Evolutionary conservation across 2,113 vertebrate genomes (phyloP).

Genomic region (Clupea harengus): DNA sequence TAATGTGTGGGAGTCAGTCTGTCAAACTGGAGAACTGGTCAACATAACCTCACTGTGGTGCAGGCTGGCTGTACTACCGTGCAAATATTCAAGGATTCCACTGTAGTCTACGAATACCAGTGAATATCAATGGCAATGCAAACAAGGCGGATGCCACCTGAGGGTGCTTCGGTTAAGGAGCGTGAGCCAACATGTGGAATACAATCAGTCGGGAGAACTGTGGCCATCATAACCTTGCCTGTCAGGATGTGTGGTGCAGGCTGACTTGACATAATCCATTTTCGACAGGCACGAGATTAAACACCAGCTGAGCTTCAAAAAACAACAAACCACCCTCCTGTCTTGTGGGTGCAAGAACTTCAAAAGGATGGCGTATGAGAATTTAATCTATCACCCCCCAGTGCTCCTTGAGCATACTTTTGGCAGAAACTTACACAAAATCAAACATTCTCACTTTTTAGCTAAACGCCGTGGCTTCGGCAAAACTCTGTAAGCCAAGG

Average conservation of each 20-base stretch:
- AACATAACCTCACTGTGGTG: neutral
- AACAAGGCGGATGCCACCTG: neutral
- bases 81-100: neutral
- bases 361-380: neutral
- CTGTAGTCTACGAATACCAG: neutral
- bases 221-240: neutral
- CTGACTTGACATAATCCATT: neutral
- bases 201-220: neutral
- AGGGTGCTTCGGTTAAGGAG: neutral
- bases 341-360: neutral
- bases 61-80: neutral
- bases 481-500: conserved; percentile 30
- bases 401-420: neutral
- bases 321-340: neutral
- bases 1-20: neutral
- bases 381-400: neutral
- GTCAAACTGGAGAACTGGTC: neutral
- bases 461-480: conserved; percentile 25
- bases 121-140: neutral
- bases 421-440: neutral
- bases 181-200: neutral
- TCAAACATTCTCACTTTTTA: neutral
- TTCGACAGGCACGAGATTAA: neutral
- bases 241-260: neutral
- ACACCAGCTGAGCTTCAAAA: neutral